Evolutionary conservation across 1,140 invertebrate species (phyloP), one percentile per base, ranked within the genome.

Genomic region (Pollicipes pollicipes): DNA sequence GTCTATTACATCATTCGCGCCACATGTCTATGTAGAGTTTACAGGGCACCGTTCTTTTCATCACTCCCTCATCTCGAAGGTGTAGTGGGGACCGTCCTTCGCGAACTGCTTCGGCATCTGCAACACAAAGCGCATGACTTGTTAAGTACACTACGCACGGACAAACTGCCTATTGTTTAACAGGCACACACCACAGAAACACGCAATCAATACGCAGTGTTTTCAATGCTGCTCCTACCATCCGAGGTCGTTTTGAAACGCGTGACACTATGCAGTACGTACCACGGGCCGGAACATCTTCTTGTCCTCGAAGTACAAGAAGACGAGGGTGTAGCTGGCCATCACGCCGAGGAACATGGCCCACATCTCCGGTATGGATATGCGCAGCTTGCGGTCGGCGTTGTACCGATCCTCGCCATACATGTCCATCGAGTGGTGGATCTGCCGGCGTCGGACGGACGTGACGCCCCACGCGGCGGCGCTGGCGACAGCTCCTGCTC

Each of bases 401-500:
- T 75, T 69, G 21, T 71, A 27, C 1, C 74, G 74, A 58, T 74
- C 74, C 28, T 73, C 37, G 0, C 72, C 72, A 30, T 73, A 70
- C 71, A 73, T 72, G 37, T 75, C 72, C 68, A 70, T 72, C 35
- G 72, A 71, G 16, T 16, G 35, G 24, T 73, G 74, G 10, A 75
- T 32, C 74, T 75, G 74, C 27, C 69, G 70, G 29, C 58, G 21
- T 35, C 30, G 28, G 24, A 3, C 35, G 64, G 28, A 30, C 37
- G 26, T 24, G 37, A 30, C 32, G 32, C 35, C 28, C 16, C 30
- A 64, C 31, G 3, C 64, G 17, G 6, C 24, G 28, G n/a, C 35
- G 31, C 26, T 17, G 63, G 29, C 28, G 24, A 24, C 35, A 24
- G 6, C 28, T 32, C 37, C n/a, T n/a, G n/a, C n/a, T n/a, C n/a